Conservation (phyloP, 2,797 vertebrate genomes). For the Lates japonicus region DNA sequence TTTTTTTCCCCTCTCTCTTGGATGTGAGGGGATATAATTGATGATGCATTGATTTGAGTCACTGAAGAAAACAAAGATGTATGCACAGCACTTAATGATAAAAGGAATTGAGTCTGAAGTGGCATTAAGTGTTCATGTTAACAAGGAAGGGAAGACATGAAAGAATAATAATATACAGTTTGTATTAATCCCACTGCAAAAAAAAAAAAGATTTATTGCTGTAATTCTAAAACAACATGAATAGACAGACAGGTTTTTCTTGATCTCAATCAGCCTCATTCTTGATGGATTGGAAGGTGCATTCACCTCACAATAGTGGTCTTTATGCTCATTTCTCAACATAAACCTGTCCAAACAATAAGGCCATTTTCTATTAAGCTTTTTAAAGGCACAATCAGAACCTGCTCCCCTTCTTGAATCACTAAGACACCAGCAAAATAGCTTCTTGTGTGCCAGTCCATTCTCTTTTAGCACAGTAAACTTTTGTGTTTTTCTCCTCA, state of each 20-base stretch:
- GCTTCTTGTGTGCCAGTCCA: slow-evolving; percentile 13
- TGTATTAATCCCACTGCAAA: neutral
- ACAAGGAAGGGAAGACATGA: neutral
- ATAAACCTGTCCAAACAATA: slow-evolving; percentile 55
- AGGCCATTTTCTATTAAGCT: slow-evolving; percentile 43
- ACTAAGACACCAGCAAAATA: neutral
- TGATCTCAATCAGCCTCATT: slow-evolving; percentile 15
- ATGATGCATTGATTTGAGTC: slow-evolving; percentile 5
- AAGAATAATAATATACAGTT: neutral
- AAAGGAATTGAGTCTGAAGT: neutral
- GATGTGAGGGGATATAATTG: slow-evolving; percentile 5
- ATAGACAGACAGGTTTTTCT: neutral
- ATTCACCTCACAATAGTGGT: slow-evolving; percentile 34
- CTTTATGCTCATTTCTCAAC: slow-evolving; percentile 25
- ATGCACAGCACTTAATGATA: neutral
- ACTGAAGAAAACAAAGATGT: neutral
- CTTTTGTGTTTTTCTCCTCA: neutral
- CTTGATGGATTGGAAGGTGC: slow-evolving; percentile 53
- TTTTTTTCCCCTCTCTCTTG: neutral
- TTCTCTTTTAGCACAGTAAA: neutral
- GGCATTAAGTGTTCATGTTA: neutral
- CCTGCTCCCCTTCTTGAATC: neutral
- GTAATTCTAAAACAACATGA: neutral
- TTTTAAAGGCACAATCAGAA: slow-evolving; percentile 44
- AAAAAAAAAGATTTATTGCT: neutral